Percentiles rank a stretch among this genome's conserved stretches.
Evolutionary conservation across 2,888 invertebrate species (phyloP).

Genomic region (Altica lythri): DNA sequence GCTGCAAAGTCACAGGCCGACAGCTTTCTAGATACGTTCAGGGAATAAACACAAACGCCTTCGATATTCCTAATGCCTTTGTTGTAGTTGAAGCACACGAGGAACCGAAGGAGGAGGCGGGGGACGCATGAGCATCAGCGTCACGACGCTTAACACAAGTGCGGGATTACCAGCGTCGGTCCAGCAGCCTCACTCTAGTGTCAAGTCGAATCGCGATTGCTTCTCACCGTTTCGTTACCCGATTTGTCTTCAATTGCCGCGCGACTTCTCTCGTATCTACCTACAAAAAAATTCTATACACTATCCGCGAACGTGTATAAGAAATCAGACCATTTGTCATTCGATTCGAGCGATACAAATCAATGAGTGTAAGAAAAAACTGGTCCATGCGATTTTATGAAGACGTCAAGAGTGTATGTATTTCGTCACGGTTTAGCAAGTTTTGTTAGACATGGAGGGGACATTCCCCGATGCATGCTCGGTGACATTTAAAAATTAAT

Average conservation of each 20-base stretch:
- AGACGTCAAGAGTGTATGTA: slow-evolving; percentile 51
- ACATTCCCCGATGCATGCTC: slow-evolving; percentile 42
- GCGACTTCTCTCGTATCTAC: too few relatives aligned
- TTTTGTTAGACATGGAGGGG: slow-evolving; percentile 46
- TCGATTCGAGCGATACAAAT: slow-evolving; percentile 39
- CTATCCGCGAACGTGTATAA: slow-evolving; percentile 20
- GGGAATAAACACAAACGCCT: slow-evolving; percentile 59
- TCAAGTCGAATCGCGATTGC: slow-evolving; percentile 52
- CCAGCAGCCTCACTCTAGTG: slow-evolving; percentile 55
- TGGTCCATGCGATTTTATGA: slow-evolving; percentile 49
- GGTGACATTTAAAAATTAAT: slow-evolving; percentile 50
- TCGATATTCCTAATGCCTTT: slow-evolving; percentile 56
- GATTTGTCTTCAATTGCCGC: slow-evolving; percentile 37
- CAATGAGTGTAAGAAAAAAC: slow-evolving; percentile 45
- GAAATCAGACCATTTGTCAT: slow-evolving; percentile 46
- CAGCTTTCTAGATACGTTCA: slow-evolving; percentile 57
- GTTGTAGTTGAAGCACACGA: slow-evolving; percentile 46
- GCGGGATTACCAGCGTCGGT: slow-evolving; percentile 57
- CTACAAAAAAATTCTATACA: too few relatives aligned
- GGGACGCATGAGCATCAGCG: slow-evolving; percentile 59
- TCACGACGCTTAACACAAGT: slow-evolving; percentile 59
- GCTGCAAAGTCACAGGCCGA: slow-evolving; percentile 51
- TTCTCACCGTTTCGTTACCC: slow-evolving; percentile 42
- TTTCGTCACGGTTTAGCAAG: slow-evolving; percentile 30
- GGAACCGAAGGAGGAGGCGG: slow-evolving; percentile 47